phyloP scores from a whole-genome alignment of 1,140 invertebrate genomes.

The Sweltsa coloradensis region DNA sequence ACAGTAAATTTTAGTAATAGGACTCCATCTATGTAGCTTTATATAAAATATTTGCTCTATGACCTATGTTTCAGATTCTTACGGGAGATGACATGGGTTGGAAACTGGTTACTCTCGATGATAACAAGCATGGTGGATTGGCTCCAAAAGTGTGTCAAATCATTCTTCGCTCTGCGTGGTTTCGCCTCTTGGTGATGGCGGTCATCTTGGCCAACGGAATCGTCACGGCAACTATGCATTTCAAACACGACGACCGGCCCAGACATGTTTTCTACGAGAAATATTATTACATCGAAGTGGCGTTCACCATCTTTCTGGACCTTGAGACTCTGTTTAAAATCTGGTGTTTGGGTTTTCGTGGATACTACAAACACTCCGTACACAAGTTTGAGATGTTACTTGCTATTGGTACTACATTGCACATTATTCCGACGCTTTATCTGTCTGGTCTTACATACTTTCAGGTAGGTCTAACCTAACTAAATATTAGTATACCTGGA shows the following conservation, averaged over 20 bases:
- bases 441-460: slow-evolving; percentile 92
- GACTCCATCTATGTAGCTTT: too few relatives aligned
- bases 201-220: slow-evolving; percentile 92
- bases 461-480: too few relatives aligned
- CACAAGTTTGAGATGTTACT: slow-evolving; percentile 97
- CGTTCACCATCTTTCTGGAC: slow-evolving; percentile 89
- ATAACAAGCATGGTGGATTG: slow-evolving; percentile 82
- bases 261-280: slow-evolving; percentile 71
- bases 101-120: slow-evolving; percentile 89
- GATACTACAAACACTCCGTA: slow-evolving; percentile 91
- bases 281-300: slow-evolving; percentile 92
- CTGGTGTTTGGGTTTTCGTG: slow-evolving; percentile 89
- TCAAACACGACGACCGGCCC: slow-evolving; percentile 80
- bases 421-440: slow-evolving; percentile 86
- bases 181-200: slow-evolving; percentile 85
- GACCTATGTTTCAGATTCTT: slow-evolving; percentile 71
- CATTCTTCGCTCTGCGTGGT: slow-evolving; percentile 82
- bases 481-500: too few relatives aligned
- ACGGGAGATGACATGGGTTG: slow-evolving; percentile 81
- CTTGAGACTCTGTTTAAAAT: slow-evolving; percentile 96
- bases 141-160: slow-evolving; percentile 79
- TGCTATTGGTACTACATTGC: slow-evolving; percentile 88
- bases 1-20: too few relatives aligned
- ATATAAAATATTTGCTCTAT: neutral
- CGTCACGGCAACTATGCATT: slow-evolving; percentile 91